Conservation (phyloP, 2,113 vertebrate species). For the Psettodes erumei region DNA sequence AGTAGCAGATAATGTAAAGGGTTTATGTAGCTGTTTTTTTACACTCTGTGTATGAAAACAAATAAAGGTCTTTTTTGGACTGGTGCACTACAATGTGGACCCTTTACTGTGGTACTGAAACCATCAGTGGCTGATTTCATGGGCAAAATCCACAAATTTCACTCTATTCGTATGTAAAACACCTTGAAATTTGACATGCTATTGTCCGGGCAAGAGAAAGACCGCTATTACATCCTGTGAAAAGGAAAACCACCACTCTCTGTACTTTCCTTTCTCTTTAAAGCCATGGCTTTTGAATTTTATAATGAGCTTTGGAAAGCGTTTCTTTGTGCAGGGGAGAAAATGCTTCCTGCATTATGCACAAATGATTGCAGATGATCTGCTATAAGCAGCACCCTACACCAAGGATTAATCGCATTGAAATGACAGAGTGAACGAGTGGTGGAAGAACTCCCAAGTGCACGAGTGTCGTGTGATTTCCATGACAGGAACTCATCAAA, state of each 20-base stretch:
- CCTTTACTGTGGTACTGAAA: background rate
- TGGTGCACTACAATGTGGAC: background rate
- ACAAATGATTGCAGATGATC: slow-evolving; percentile 22
- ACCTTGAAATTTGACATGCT: background rate
- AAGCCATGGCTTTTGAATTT: background rate
- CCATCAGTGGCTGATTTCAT: slow-evolving; percentile 1
- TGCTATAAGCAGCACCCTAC: background rate
- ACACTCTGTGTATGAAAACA: no score
- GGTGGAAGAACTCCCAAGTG: slow-evolving; percentile 20
- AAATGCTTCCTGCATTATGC: background rate
- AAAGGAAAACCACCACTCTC: background rate
- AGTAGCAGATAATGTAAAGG: background rate
- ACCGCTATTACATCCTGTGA: background rate
- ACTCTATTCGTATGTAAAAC: accelerated
- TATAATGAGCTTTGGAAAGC: slow-evolving; percentile 10
- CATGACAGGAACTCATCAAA: slow-evolving; percentile 60
- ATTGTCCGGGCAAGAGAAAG: background rate
- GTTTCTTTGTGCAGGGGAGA: background rate
- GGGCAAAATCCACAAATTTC: background rate
- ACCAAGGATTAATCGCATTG: slow-evolving; percentile 39
- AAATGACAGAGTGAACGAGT: slow-evolving; percentile 27
- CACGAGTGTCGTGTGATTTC: slow-evolving; percentile 13
- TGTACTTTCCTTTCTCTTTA: background rate
- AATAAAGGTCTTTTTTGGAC: background rate
- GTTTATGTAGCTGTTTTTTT: no score